A percentile compares a stretch with the other conserved stretches of the same genome.
These are phyloP conservation scores for Eupithecia pulchellata DNA, from an alignment of 2,888 invertebrate genomes.

Conservation along the genomic window DNA sequence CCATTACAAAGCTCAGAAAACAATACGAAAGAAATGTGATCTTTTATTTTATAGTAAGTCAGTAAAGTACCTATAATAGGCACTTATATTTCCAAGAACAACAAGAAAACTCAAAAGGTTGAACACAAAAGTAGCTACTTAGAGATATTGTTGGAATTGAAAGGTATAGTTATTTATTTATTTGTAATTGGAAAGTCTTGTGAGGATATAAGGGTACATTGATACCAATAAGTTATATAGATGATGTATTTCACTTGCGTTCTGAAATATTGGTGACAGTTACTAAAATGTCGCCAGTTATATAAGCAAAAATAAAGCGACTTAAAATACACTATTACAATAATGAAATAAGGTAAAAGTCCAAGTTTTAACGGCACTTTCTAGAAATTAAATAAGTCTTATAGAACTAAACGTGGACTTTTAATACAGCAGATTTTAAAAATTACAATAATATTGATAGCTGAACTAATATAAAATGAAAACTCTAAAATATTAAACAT, in stretches of 20 bases:
- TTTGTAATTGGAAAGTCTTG: constrained; percentile 24
- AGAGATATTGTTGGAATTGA: constrained; percentile 18
- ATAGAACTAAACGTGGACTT: background rate
- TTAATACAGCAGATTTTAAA: background rate
- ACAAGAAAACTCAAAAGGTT: background rate
- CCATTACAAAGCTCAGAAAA: constrained; percentile 3
- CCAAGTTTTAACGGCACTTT: background rate
- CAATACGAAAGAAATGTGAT: background rate
- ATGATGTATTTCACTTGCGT: background rate
- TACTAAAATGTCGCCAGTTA: constrained; percentile 61
- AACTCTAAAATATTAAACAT: background rate
- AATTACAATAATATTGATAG: background rate
- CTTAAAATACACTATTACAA: constrained; percentile 27
- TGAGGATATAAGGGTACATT: constrained; percentile 27
- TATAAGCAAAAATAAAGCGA: constrained; percentile 59
- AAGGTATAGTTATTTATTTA: constrained; percentile 27
- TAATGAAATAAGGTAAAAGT: constrained; percentile 1
- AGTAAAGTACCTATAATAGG: background rate
- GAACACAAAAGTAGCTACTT: constrained; percentile 3
- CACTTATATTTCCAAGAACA: background rate
- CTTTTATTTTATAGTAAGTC: background rate
- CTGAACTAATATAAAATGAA: background rate
- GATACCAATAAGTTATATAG: constrained; percentile 33
- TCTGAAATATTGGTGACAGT: constrained; percentile 46
- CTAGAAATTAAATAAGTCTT: background rate